These are phyloP conservation scores for Myioborus miniatus DNA, from an alignment of 2,797 vertebrate species.

Conservation along the genomic window DNA sequence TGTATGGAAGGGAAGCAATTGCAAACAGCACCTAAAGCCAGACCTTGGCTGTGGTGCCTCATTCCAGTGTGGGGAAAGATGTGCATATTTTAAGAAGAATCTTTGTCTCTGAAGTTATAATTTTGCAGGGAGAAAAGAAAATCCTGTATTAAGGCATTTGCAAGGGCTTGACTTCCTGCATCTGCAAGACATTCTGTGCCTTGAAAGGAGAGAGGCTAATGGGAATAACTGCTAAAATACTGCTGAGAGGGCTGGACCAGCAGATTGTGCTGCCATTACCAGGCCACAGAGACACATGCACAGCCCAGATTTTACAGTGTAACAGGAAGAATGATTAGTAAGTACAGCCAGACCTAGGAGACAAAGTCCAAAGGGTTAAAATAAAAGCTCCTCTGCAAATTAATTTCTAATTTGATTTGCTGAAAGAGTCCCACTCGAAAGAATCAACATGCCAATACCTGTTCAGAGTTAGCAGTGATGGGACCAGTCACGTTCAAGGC, in stretches of 20 bases:
- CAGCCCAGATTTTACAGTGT: neutral
- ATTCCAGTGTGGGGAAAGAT: neutral
- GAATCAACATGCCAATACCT: slow-evolving; percentile 79
- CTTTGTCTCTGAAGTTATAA: neutral
- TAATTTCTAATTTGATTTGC: neutral
- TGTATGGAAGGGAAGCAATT: neutral
- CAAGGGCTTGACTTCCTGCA: neutral
- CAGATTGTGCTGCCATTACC: neutral
- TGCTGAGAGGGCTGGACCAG: neutral
- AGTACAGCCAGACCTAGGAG: neutral
- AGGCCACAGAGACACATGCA: neutral
- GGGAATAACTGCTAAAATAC: neutral
- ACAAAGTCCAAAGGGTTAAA: neutral
- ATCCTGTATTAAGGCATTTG: neutral
- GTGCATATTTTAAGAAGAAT: neutral
- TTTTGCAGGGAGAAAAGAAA: neutral
- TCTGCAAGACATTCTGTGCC: neutral
- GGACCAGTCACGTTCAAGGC: slow-evolving; percentile 83
- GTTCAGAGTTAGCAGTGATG: slow-evolving; percentile 92
- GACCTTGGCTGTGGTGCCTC: neutral
- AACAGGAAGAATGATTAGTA: neutral
- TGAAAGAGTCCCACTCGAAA: neutral
- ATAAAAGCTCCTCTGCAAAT: neutral
- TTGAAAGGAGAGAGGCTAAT: neutral
- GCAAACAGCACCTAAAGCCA: neutral